A percentile compares a stretch with the other conserved stretches of the same genome.
phyloP scores from a whole-genome alignment of 1,140 invertebrate genomes.

The Pentalonia nigronervosa region DNA sequence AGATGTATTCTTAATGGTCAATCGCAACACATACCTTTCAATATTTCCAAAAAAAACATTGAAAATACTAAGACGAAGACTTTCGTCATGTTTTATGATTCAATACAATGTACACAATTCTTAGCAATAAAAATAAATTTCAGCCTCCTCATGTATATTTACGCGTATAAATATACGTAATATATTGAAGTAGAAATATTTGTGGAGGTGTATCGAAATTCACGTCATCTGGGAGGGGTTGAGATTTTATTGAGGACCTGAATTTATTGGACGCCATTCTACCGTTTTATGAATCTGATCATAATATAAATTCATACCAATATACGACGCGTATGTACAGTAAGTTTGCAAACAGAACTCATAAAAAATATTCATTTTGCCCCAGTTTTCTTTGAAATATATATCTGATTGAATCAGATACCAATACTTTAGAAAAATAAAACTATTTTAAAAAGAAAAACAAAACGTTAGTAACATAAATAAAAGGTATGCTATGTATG shows the following conservation, averaged over 20 bases:
- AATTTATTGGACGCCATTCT: constrained; percentile 43
- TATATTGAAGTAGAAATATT: constrained; percentile 15
- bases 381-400: not conserved
- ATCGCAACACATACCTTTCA: not conserved
- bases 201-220: constrained; percentile 32
- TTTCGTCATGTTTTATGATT: constrained; percentile 26
- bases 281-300: constrained; percentile 11
- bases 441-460: not conserved
- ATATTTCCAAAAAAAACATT: constrained; percentile 27
- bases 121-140: constrained; percentile 29
- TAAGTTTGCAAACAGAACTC: not conserved
- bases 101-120: constrained; percentile 9
- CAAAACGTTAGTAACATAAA: not conserved
- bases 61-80: not conserved
- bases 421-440: not conserved
- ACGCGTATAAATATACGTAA: not conserved
- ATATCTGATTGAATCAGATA: not conserved
- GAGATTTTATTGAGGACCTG: constrained; percentile 33
- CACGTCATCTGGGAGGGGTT: constrained; percentile 12
- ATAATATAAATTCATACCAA: not conserved
- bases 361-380: not conserved
- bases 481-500: not conserved
- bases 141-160: not conserved
- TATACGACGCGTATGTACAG: not conserved
- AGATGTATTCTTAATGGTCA: constrained; percentile 44